phyloP scores from a whole-genome alignment of 2,797 vertebrate species.

The Sandelia bainsii region DNA sequence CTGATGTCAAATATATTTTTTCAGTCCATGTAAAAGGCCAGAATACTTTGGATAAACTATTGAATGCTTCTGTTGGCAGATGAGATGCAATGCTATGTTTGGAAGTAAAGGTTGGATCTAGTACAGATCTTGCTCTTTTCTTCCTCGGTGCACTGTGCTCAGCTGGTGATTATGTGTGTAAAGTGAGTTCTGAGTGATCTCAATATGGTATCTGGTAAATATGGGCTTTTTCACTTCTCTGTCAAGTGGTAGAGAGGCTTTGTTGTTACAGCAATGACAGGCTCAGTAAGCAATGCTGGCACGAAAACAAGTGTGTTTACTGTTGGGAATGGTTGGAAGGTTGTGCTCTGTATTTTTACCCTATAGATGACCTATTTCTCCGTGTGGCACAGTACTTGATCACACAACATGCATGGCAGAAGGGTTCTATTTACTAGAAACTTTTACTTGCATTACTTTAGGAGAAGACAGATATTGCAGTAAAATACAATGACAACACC shows the following conservation, averaged over 20 bases:
- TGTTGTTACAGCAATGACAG: slow-evolving; percentile 65
- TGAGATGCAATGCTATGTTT: slow-evolving; percentile 23
- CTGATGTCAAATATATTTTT: slow-evolving; percentile 39
- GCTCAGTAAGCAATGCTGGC: slow-evolving; percentile 50
- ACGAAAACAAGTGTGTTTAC: slow-evolving; percentile 48
- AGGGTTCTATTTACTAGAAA: neutral
- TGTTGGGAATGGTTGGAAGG: slow-evolving; percentile 49
- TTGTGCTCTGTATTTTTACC: slow-evolving; percentile 27
- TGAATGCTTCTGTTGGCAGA: slow-evolving; percentile 30
- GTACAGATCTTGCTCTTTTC: slow-evolving; percentile 14
- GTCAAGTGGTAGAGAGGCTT: slow-evolving; percentile 34
- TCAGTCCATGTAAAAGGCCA: slow-evolving; percentile 52
- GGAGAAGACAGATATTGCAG: neutral
- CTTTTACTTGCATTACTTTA: neutral
- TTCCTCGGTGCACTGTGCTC: slow-evolving; percentile 4
- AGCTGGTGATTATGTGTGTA: slow-evolving; percentile 26
- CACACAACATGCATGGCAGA: slow-evolving; percentile 1
- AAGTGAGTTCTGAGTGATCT: slow-evolving; percentile 37
- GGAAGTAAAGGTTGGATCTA: slow-evolving; percentile 19
- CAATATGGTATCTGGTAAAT: slow-evolving; percentile 50
- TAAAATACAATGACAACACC: slow-evolving; percentile 1
- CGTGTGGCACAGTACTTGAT: slow-evolving; percentile 15
- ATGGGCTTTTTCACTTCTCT: slow-evolving; percentile 39
- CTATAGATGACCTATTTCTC: slow-evolving; percentile 55
- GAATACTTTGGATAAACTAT: slow-evolving; percentile 23